Percentiles rank a stretch among this genome's conserved stretches.
Conservation (phyloP, 2,888 invertebrate species). For the Vanessa cardui region DNA sequence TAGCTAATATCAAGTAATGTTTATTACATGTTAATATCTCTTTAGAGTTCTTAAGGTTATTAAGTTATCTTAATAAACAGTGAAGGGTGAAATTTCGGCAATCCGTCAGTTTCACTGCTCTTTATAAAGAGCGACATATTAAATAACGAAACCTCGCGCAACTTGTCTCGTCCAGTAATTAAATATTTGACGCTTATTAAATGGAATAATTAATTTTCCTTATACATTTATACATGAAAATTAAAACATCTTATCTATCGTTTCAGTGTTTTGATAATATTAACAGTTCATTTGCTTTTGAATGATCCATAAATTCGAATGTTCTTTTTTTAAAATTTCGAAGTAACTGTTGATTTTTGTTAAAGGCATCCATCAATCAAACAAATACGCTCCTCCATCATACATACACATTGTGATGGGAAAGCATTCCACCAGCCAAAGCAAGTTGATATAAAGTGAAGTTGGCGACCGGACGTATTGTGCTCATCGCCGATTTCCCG, state of each 20-base stretch:
- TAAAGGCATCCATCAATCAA: too few species aligned
- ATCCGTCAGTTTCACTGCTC: constrained; percentile 54
- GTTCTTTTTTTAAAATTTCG: too few species aligned
- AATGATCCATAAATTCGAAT: too few species aligned
- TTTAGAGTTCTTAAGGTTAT: constrained; percentile 19
- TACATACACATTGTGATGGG: too few species aligned
- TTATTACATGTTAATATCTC: too few species aligned
- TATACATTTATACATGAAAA: not conserved
- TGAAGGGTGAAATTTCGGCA: constrained; percentile 55
- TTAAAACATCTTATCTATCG: not conserved
- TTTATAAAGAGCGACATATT: constrained; percentile 48
- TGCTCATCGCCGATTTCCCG: too few species aligned
- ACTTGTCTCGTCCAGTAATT: constrained; percentile 48
- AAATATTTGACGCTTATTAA: constrained; percentile 46
- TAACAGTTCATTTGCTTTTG: not conserved
- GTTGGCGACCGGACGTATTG: too few species aligned
- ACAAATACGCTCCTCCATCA: too few species aligned
- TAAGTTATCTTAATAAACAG: constrained; percentile 61
- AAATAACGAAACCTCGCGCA: constrained; percentile 42
- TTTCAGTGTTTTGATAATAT: not conserved
- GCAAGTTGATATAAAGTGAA: too few species aligned
- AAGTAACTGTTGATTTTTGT: too few species aligned
- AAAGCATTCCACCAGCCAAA: too few species aligned
- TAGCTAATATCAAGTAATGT: too few species aligned
- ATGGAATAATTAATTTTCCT: constrained; percentile 21